Base-by-base conservation (phyloP, 1,140 invertebrate genomes). In the Mylabris phalerata region DNA sequence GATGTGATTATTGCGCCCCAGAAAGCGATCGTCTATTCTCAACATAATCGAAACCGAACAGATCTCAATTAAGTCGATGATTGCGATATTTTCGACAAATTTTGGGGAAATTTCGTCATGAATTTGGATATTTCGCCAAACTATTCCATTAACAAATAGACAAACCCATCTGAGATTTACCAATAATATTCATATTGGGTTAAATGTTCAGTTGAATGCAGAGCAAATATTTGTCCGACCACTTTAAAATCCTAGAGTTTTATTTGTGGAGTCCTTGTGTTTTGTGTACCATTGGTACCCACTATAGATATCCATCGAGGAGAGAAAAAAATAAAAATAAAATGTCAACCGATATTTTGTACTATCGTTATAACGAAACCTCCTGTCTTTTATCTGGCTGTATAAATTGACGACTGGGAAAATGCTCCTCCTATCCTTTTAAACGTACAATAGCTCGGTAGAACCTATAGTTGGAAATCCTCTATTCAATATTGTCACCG, bases 311-410 rank as follows among this genome's bases (percentile, higher is more conserved):
- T 7, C 4, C 32, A 32, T 32, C 32, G 32, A 7, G 4, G 7
- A 7, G 7, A 32, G 32, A 32, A 32, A 40, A 49, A 55, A 59
- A 19, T 19, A 19, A 19, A 19, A 19, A 19, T 19, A 60, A 62
- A 63, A 54, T 63, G 65, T 62, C 64, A 66, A 66, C 55, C 59
- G 58, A 66, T 66, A 63, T 66, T 63, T 63, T 63, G 61, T 60
- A 55, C 60, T 55, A 32, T 32, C 32, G 32, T 32, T 64, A 56
- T 59, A 64, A 39, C 41, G 55, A 65, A 52, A 62, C 57, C 4
- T 5, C 7, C 32, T 19, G 19, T 32, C 32, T 32, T 32, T 32
- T 32, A 7, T 32, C 32, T 32, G 32, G 32, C 4, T 32, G 32
- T 32, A 5, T 32, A 32, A 32, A 32, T 32, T 32, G 32, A 32